Evolutionary conservation across 2,797 vertebrate species (phyloP).

Genomic region (Mus minutoides): DNA sequence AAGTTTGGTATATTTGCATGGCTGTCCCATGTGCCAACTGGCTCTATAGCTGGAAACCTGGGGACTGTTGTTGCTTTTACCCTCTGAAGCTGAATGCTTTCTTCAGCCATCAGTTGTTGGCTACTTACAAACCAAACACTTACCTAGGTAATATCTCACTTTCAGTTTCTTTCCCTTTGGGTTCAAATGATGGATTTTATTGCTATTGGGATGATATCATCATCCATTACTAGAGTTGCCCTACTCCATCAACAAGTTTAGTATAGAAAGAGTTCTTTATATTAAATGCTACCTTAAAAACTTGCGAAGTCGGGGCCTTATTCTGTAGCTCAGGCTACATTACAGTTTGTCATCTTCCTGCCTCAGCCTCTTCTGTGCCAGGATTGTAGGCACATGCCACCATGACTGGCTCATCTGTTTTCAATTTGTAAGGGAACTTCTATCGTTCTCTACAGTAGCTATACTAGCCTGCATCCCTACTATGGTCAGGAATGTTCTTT

Average conservation of each 20-base stretch:
- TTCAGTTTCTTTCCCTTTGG: not conserved
- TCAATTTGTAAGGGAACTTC: not conserved
- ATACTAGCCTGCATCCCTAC: not conserved
- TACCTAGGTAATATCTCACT: not conserved
- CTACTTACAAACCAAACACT: not conserved
- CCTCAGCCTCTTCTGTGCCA: not conserved
- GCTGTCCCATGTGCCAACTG: not conserved
- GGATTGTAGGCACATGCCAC: too few species aligned
- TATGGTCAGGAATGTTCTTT: not conserved
- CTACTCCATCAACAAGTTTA: not conserved
- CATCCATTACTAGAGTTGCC: not conserved
- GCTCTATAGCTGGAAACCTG: not conserved
- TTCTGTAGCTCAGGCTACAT: not conserved
- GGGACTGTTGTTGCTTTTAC: not conserved
- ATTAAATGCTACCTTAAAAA: not conserved
- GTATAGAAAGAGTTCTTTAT: not conserved
- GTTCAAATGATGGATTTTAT: not conserved
- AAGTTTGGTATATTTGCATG: not conserved
- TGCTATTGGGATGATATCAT: not conserved
- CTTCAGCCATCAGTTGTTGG: not conserved
- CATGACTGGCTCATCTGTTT: not conserved
- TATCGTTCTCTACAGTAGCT: not conserved
- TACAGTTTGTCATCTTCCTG: not conserved
- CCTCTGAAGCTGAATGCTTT: not conserved
- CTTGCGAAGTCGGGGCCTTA: not conserved